phyloP scores from a whole-genome alignment of 2,797 vertebrate species.

The Amblyopsis hoosieri region DNA sequence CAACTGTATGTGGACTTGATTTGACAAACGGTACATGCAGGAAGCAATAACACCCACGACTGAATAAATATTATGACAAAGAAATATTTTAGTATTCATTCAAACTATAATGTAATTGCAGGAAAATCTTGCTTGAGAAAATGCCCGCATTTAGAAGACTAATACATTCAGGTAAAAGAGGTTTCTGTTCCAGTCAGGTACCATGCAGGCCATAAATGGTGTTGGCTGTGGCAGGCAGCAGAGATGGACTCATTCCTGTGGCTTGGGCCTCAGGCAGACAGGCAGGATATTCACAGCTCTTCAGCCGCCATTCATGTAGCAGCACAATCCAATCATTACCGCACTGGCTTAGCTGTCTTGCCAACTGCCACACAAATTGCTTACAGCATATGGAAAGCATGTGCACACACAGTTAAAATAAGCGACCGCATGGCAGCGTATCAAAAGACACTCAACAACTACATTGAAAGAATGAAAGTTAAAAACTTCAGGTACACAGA shows the following conservation, averaged over 20 bases:
- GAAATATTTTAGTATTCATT: too few species aligned
- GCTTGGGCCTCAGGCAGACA: constrained; percentile 58
- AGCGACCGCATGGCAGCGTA: constrained; percentile 55
- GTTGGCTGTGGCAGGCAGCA: constrained; percentile 40
- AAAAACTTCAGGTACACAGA: constrained; percentile 9
- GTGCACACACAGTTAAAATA: constrained; percentile 57
- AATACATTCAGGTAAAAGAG: constrained; percentile 1
- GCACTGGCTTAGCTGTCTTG: constrained; percentile 56
- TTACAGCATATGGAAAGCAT: constrained; percentile 83
- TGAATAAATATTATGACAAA: too few species aligned
- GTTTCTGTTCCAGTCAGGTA: constrained; percentile 28
- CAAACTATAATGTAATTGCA: not conserved
- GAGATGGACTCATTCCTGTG: constrained; percentile 59
- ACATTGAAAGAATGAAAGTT: constrained; percentile 54
- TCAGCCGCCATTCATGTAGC: constrained; percentile 71
- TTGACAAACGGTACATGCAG: too few species aligned
- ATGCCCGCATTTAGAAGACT: not conserved
- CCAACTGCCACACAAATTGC: constrained; percentile 71
- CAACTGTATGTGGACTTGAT: too few species aligned
- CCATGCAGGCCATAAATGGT: constrained; percentile 42
- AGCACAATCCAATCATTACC: constrained; percentile 74
- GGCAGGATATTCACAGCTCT: constrained; percentile 55
- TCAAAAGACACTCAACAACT: constrained; percentile 65
- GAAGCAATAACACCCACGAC: too few species aligned
- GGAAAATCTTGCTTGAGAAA: not conserved